A percentile compares a stretch with the other conserved stretches of the same genome.
These are phyloP conservation scores for Amblyjoppa proteus DNA, from an alignment of 2,888 invertebrate species.

Conservation along the genomic window DNA sequence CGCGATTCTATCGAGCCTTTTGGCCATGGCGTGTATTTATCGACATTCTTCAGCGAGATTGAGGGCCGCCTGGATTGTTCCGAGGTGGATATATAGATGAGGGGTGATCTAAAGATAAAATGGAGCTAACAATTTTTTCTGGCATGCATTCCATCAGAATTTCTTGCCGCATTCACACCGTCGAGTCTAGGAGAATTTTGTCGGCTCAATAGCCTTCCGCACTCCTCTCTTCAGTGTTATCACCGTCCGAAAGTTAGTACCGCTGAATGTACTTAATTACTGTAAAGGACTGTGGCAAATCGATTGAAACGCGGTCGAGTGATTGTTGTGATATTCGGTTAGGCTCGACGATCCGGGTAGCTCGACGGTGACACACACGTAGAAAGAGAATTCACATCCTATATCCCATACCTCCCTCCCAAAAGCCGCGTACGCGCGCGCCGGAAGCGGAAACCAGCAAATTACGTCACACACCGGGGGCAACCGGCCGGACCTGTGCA, in stretches of 20 bases:
- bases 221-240: constrained; percentile 1
- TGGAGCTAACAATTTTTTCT: too few relatives aligned
- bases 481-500: constrained; percentile 26
- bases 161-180: background rate
- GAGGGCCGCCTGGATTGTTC: background rate
- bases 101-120: too few relatives aligned
- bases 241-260: background rate
- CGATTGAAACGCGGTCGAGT: constrained; percentile 65
- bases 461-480: constrained; percentile 76
- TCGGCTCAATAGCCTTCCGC: background rate
- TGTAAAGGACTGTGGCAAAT: constrained; percentile 60
- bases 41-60: constrained; percentile 74
- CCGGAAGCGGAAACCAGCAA: constrained; percentile 79
- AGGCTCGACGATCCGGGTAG: constrained; percentile 38
- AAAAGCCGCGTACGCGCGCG: constrained; percentile 8
- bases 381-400: constrained; percentile 61
- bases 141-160: background rate
- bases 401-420: constrained; percentile 22
- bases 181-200: background rate
- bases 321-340: constrained; percentile 63
- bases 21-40: constrained; percentile 76
- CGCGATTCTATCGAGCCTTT: constrained; percentile 40
- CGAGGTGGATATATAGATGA: constrained; percentile 32
- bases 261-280: constrained; percentile 59
- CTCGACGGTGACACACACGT: constrained; percentile 50